Percentiles rank a stretch among this genome's conserved stretches.
phyloP scores from a whole-genome alignment of 2,888 invertebrate genomes.

The Tipula unca region DNA sequence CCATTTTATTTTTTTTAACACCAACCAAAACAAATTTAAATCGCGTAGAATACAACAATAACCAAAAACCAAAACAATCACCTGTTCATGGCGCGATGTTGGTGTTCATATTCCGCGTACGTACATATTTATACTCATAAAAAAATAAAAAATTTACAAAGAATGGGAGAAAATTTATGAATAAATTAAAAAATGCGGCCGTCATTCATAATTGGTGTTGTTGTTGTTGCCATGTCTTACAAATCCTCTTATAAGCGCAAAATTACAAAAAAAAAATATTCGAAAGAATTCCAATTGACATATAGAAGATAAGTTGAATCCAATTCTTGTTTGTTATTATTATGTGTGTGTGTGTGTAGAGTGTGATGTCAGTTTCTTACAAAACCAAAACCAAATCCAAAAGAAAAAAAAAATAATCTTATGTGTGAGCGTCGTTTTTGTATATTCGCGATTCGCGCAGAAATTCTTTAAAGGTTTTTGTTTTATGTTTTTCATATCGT shows the following conservation, averaged over 20 bases:
- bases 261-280: neutral
- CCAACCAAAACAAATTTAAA: neutral
- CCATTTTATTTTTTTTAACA: neutral
- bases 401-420: neutral
- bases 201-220: neutral
- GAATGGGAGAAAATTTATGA: neutral
- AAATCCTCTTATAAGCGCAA: slow-evolving; percentile 3
- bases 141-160: neutral
- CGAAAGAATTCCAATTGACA: slow-evolving; percentile 14
- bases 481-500: neutral
- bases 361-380: neutral
- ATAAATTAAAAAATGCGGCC: neutral
- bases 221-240: neutral
- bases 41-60: neutral
- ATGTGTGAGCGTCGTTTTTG: neutral
- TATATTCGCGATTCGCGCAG: neutral
- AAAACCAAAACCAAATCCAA: neutral
- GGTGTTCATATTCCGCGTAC: neutral
- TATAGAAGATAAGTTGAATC: neutral
- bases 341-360: neutral
- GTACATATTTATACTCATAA: neutral
- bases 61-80: neutral
- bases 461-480: neutral
- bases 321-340: neutral
- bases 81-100: neutral